Evolutionary conservation across 2,113 vertebrate genomes (phyloP).

Genomic region (Leptosomus discolor): DNA sequence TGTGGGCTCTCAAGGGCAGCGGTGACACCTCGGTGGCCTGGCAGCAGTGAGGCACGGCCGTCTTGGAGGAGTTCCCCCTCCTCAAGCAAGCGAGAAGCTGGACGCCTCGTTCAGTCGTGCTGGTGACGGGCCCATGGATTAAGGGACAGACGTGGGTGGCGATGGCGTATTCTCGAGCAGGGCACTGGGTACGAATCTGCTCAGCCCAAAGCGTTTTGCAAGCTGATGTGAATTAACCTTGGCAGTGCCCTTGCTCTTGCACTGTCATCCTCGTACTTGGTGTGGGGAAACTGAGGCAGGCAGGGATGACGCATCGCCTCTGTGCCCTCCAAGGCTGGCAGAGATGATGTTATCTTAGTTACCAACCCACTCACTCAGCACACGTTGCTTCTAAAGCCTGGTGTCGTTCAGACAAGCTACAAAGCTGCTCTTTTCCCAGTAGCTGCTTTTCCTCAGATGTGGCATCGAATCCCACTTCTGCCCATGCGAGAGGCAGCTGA

Average conservation of each 20-base stretch:
- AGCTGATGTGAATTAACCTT: not conserved
- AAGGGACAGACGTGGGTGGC: not conserved
- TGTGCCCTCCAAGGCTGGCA: not conserved
- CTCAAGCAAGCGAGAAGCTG: fast-evolving
- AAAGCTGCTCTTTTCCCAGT: not conserved
- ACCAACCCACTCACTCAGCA: fast-evolving
- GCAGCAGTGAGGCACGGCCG: not conserved
- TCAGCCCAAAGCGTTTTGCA: not conserved
- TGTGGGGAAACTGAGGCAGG: not conserved
- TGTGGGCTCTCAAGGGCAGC: not conserved
- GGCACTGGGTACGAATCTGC: fast-evolving
- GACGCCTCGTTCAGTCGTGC: fast-evolving
- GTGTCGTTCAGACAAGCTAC: fast-evolving
- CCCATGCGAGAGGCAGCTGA: fast-evolving
- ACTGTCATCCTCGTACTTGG: fast-evolving
- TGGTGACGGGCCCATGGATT: fast-evolving
- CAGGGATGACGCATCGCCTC: fast-evolving
- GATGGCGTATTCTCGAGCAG: fast-evolving
- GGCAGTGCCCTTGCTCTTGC: not conserved
- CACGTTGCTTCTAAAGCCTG: fast-evolving
- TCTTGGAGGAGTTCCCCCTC: fast-evolving
- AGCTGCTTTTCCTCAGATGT: not conserved
- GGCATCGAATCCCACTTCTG: not conserved
- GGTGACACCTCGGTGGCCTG: not conserved
- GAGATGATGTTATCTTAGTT: fast-evolving